A percentile compares a stretch with the other conserved stretches of the same genome.
Conservation (phyloP, 2,797 vertebrate genomes). For the Hydrolagus colliei region DNA sequence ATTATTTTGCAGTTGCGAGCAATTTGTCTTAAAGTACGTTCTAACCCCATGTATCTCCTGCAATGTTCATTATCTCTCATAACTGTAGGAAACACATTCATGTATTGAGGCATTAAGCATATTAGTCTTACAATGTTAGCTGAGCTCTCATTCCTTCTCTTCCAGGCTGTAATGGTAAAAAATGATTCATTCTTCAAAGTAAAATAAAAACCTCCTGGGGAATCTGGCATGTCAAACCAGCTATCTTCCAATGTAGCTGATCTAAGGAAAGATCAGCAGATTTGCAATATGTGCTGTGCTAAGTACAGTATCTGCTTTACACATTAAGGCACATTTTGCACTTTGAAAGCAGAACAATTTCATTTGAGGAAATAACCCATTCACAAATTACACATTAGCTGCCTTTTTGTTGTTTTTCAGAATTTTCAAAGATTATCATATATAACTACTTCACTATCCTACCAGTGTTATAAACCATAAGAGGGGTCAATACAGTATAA, state of each 20-base stretch:
- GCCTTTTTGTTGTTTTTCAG: neutral
- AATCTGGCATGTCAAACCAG: neutral
- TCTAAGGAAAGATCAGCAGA: neutral
- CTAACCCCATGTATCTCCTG: neutral
- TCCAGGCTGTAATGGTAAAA: neutral
- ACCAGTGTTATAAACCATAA: too few species aligned
- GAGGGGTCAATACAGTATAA: too few species aligned
- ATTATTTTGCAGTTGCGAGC: too few species aligned
- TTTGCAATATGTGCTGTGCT: neutral
- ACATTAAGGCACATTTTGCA: neutral
- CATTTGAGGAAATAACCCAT: neutral
- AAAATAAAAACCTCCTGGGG: neutral
- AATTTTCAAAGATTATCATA: neutral
- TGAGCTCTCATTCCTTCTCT: neutral
- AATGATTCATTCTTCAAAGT: conserved; percentile 2
- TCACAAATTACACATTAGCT: neutral
- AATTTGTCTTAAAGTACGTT: neutral
- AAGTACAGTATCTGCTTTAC: neutral
- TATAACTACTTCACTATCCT: too few species aligned
- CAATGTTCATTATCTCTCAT: neutral
- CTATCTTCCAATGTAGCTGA: conserved; percentile 1
- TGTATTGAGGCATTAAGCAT: neutral
- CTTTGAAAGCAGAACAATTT: too few species aligned
- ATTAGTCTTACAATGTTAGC: neutral
- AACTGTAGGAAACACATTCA: neutral